These are phyloP conservation scores for Catamblyrhynchus diadema DNA, from an alignment of 2,797 vertebrate genomes.

Conservation along the genomic window DNA sequence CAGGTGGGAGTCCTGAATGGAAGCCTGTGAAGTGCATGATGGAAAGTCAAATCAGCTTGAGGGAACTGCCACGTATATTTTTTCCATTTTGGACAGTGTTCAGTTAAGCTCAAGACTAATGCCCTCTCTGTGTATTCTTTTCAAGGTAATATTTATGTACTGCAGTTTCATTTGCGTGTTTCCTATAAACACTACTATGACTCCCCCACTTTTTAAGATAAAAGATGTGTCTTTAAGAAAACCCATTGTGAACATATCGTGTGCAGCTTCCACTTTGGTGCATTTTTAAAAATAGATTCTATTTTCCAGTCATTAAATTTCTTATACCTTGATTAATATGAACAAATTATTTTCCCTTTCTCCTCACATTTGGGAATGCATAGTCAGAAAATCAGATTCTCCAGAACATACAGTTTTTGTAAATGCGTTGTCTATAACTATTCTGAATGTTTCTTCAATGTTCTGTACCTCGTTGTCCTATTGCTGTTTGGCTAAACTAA, in stretches of 20 bases:
- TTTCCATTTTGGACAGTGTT: neutral
- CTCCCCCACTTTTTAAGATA: neutral
- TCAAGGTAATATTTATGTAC: neutral
- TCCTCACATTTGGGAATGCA: neutral
- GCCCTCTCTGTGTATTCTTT: neutral
- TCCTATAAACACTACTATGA: neutral
- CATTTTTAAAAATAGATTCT: accelerated
- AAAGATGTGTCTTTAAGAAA: neutral
- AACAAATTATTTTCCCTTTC: neutral
- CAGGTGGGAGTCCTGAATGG: neutral
- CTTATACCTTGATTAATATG: neutral
- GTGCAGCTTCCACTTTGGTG: neutral
- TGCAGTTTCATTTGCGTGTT: neutral
- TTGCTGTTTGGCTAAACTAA: neutral
- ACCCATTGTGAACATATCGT: neutral
- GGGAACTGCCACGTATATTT: neutral
- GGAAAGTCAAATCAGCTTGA: neutral
- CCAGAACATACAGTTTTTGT: neutral
- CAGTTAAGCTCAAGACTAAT: neutral
- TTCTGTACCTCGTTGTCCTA: neutral
- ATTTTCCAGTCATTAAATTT: neutral
- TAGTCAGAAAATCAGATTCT: neutral
- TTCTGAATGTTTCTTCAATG: neutral
- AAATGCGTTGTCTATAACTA: neutral
- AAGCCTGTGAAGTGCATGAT: neutral